Evolutionary conservation across 1,140 invertebrate species (phyloP).

Genomic region (Papilio dardanus): DNA sequence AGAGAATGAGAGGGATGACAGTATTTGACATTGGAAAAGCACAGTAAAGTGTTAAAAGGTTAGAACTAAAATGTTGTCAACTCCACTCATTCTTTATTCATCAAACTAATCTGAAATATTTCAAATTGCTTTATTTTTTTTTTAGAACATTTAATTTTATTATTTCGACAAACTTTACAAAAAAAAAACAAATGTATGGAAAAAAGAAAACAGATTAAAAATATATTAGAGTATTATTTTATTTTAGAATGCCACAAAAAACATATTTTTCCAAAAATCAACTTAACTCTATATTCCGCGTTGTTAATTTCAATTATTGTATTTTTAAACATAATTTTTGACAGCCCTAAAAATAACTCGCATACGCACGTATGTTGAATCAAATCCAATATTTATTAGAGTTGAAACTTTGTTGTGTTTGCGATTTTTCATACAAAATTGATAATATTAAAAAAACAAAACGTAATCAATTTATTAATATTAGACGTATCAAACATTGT

Average conservation of each 20-base stretch:
- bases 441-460: background rate
- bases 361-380: slow-evolving; percentile 28
- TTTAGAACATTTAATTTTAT: background rate
- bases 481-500: background rate
- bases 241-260: no score
- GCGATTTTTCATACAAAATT: background rate
- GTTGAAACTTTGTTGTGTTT: background rate
- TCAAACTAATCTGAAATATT: background rate
- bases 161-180: background rate
- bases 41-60: no score
- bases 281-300: no score
- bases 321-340: background rate
- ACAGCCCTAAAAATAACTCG: slow-evolving; percentile 2
- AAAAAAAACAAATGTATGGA: no score
- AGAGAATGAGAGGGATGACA: no score
- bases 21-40: no score
- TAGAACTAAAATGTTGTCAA: no score
- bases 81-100: background rate
- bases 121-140: background rate
- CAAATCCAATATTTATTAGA: slow-evolving; percentile 14
- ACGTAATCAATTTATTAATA: background rate
- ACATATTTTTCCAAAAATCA: no score
- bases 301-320: background rate
- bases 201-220: no score
- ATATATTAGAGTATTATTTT: no score